These are phyloP conservation scores for Andrena bucephala DNA, from an alignment of 2,888 invertebrate species.

Conservation along the genomic window DNA sequence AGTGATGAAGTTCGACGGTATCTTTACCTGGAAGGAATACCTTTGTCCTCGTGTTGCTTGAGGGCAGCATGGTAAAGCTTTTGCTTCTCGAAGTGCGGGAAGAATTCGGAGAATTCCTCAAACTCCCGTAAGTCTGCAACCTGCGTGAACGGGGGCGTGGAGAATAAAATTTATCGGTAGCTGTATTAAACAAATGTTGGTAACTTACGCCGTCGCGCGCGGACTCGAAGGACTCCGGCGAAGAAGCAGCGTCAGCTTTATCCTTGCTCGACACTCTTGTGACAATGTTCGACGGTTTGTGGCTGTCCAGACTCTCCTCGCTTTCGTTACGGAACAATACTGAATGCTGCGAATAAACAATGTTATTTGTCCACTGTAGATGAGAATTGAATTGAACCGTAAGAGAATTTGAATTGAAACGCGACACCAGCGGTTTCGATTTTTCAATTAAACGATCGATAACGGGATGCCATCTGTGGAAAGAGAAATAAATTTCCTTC, in stretches of 20 bases:
- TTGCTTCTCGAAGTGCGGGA: conserved; percentile 92
- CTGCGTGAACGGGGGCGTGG: conserved; percentile 84
- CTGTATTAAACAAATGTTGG: background rate
- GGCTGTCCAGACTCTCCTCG: conserved; percentile 86
- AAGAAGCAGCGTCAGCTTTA: conserved; percentile 89
- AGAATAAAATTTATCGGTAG: background rate
- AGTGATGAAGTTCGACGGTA: background rate
- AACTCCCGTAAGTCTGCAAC: conserved; percentile 95
- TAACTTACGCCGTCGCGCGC: conserved; percentile 93
- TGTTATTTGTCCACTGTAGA: background rate
- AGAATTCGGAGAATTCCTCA: conserved; percentile 92
- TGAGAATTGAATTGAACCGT: too few relatives aligned
- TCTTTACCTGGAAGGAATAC: conserved; percentile 89
- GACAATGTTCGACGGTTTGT: conserved; percentile 85
- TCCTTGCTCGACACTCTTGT: conserved; percentile 84
- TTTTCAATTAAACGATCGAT: background rate
- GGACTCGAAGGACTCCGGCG: conserved; percentile 98
- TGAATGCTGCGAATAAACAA: conserved; percentile 88
- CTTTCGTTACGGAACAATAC: conserved; percentile 93
- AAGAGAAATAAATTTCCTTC: background rate
- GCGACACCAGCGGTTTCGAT: background rate
- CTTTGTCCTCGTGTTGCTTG: conserved; percentile 91
- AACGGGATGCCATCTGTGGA: background rate
- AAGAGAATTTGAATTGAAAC: background rate
- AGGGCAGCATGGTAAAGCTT: conserved; percentile 95